Percentiles rank a stretch among this genome's conserved stretches.
phyloP scores from a whole-genome alignment of 2,888 invertebrate genomes.

The Aspidiotus rigidus region DNA sequence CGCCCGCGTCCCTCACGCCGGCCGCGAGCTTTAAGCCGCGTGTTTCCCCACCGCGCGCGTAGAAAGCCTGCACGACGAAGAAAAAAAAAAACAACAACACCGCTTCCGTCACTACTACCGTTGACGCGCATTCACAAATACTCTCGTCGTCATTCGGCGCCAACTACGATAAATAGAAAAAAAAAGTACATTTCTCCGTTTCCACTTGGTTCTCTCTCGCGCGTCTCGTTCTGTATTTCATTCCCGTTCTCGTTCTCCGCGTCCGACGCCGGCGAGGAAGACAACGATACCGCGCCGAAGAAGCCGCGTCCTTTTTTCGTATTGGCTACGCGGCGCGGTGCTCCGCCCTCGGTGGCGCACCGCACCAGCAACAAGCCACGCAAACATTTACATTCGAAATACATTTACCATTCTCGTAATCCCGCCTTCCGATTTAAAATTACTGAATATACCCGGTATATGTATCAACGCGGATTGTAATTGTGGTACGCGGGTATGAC shows the following conservation, averaged over 20 bases:
- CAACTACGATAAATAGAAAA: slow-evolving; percentile 25
- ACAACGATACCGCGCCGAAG: slow-evolving; percentile 3
- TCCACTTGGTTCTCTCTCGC: slow-evolving; percentile 19
- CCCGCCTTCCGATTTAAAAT: slow-evolving; percentile 31
- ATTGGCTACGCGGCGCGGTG: slow-evolving; percentile 11
- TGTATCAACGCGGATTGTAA: background rate
- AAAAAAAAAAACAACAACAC: background rate
- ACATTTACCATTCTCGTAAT: slow-evolving; percentile 27
- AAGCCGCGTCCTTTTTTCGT: slow-evolving; percentile 28
- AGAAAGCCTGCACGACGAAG: background rate
- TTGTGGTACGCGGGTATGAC: background rate
- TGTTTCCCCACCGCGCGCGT: background rate
- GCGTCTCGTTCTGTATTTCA: background rate
- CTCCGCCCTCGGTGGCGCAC: slow-evolving; percentile 21
- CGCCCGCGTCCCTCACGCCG: slow-evolving; percentile 14
- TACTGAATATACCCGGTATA: slow-evolving; percentile 17
- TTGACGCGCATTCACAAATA: slow-evolving; percentile 18
- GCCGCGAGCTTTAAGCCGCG: background rate
- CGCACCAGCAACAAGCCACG: slow-evolving; percentile 7
- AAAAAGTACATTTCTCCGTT: slow-evolving; percentile 24
- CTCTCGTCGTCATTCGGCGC: slow-evolving; percentile 28
- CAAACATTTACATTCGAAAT: slow-evolving; percentile 28
- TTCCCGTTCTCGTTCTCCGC: slow-evolving; percentile 8
- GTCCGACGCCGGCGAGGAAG: slow-evolving; percentile 13
- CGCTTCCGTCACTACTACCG: slow-evolving; percentile 5